A percentile compares a stretch with the other conserved stretches of the same genome.
Evolutionary conservation across 2,797 vertebrate species (phyloP).

Genomic region (Parambassis ranga): DNA sequence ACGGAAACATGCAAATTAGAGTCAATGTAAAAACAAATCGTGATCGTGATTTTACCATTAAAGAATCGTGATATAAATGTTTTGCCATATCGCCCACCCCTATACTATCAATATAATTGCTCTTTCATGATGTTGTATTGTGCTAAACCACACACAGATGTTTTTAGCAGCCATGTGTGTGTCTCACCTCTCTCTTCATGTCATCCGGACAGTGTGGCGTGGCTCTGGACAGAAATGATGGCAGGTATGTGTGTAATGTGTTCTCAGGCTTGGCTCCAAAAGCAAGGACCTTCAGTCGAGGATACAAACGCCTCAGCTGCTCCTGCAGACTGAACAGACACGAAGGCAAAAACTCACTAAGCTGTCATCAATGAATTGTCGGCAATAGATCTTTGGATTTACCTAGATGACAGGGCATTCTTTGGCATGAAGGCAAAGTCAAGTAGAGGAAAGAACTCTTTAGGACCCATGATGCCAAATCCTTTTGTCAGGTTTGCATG

Average conservation of each 20-base stretch:
- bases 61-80: no score
- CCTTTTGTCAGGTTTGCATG: constrained; percentile 94
- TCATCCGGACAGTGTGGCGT: constrained; percentile 84
- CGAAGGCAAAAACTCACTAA: no score
- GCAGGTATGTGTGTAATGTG: constrained; percentile 90
- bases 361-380: background rate
- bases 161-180: background rate
- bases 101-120: no score
- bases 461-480: constrained; percentile 94
- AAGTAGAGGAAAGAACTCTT: constrained; percentile 96
- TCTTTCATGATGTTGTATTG: no score
- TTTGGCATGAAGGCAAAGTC: constrained; percentile 98
- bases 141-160: no score
- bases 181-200: constrained; percentile 92
- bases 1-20: no score
- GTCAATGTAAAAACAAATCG: no score
- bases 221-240: constrained; percentile 93
- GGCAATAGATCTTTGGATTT: constrained; percentile 8
- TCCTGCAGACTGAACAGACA: constrained; percentile 95
- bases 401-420: constrained; percentile 91
- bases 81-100: no score
- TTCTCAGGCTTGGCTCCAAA: constrained; percentile 90
- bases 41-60: no score
- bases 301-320: constrained; percentile 90
- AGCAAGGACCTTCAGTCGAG: constrained; percentile 90